Base-by-base conservation (phyloP, 2,113 vertebrate species). In the Hippolais icterina region DNA sequence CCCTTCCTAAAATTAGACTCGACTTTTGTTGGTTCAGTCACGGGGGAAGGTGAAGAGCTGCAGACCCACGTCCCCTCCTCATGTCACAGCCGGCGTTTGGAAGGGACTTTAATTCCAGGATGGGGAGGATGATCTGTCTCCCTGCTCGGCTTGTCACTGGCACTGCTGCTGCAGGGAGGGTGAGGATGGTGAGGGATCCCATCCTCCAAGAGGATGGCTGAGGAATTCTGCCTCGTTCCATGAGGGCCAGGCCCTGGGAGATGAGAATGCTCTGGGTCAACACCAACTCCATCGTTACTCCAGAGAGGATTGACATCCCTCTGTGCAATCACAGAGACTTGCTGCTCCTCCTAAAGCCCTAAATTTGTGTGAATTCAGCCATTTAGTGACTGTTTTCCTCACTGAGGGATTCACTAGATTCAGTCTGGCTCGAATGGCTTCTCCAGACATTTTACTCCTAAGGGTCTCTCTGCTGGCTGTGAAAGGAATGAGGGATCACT, bases 1-100 rank as follows among this genome's bases (percentile, higher is more conserved):
- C 94, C 96, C 83, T 93, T 81, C 88, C 94, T 97, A 96, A 95
- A 96, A 90, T 96, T 96, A 96, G 92, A 75, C 57, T 74, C 49
- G 56, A 10, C 60, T 88, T 76, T 46, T 27, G 41, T 31, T 80
- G 89, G 12, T 31, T 53, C 66, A 33, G 81, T 52, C 79, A 31
- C 12, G 8, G 85, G 66, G 68, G 90, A 83, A 91, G 89, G 78
- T 65, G 89, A 76, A 76, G 84, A 95, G 74, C 81, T 53, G 93
- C 79, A 66, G 83, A 24, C 33, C 94, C 90, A 37, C 3, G 13
- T 41, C 89, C 69, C 84, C 60, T 18, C 53, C 71, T 6, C 3
- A 44, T 56, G 83, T n/a, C 89, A 12, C 60, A 42, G 90, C 27
- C 8, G 28, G n/a, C 5, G 10, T 75, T 75, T 25, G 28, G 47